These are phyloP conservation scores for Aradus depressus DNA, from an alignment of 2,888 invertebrate species.

Conservation along the genomic window DNA sequence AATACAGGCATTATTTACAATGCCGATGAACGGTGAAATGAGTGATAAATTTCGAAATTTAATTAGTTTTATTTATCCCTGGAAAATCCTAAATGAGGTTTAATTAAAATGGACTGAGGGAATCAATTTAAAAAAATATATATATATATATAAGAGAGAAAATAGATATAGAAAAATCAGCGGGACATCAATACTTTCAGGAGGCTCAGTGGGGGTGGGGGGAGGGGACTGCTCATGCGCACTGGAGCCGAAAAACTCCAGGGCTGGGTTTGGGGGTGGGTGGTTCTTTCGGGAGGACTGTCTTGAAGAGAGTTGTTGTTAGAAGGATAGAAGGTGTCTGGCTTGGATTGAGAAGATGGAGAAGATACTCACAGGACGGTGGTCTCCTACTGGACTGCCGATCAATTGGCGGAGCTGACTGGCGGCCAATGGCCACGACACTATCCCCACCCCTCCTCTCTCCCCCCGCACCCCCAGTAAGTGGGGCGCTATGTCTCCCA, in stretches of 20 bases:
- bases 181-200: constrained; percentile 15
- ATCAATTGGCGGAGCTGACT: constrained; percentile 10
- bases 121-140: too few species aligned
- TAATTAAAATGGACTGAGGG: too few species aligned
- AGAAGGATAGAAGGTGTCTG: not conserved
- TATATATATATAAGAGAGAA: too few species aligned
- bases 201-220: not conserved
- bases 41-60: too few species aligned
- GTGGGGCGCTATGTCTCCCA: too few species aligned
- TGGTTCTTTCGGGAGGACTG: not conserved
- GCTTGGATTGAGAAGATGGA: not conserved
- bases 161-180: too few species aligned
- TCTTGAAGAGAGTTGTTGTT: too few species aligned
- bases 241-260: constrained; percentile 4
- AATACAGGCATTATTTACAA: too few species aligned
- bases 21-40: too few species aligned
- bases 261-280: not conserved
- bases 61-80: too few species aligned
- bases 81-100: too few species aligned
- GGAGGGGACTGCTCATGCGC: constrained; percentile 14
- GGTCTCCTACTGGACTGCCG: constrained; percentile 11
- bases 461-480: not conserved
- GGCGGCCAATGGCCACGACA: constrained; percentile 13
- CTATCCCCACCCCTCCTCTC: constrained; percentile 5
- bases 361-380: constrained; percentile 12